A percentile compares a stretch with the other conserved stretches of the same genome.
phyloP scores from a whole-genome alignment of 64 coral and sea anemone species.

The Stichodactyla mertensii region DNA sequence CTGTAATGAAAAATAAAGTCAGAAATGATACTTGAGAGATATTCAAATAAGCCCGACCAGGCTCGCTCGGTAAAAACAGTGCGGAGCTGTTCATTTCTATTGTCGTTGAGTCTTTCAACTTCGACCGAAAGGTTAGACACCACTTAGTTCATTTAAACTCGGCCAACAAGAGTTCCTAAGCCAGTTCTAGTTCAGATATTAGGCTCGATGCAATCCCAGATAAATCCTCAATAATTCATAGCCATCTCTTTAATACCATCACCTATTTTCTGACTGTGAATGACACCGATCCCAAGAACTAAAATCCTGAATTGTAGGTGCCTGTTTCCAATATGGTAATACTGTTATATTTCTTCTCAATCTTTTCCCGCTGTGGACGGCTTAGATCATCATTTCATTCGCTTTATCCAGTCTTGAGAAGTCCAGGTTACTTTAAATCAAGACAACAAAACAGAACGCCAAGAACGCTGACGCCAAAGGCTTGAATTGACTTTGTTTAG shows the following conservation, averaged over 20 bases:
- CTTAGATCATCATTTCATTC: too few species aligned
- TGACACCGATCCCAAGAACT: too few species aligned
- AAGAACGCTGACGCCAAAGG: neutral
- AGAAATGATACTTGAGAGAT: conserved; percentile 58
- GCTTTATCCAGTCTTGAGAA: neutral
- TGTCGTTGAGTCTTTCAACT: neutral
- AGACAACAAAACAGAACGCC: neutral
- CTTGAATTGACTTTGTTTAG: neutral
- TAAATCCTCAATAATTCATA: too few species aligned
- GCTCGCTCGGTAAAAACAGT: neutral
- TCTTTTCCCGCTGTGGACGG: too few species aligned
- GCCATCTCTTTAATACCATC: too few species aligned
- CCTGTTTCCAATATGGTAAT: too few species aligned
- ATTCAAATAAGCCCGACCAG: neutral
- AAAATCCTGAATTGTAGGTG: too few species aligned
- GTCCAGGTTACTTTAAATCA: neutral
- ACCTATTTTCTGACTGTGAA: too few species aligned
- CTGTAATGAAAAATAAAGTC: conserved; percentile 64
- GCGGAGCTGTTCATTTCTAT: neutral
- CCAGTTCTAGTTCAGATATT: neutral
- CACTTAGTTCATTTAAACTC: neutral
- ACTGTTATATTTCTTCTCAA: too few species aligned
- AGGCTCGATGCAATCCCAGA: neutral
- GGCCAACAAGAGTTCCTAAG: neutral
- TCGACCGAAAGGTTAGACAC: neutral